Evolutionary conservation across 2,888 invertebrate species (phyloP).

Genomic region (Neria commutata): DNA sequence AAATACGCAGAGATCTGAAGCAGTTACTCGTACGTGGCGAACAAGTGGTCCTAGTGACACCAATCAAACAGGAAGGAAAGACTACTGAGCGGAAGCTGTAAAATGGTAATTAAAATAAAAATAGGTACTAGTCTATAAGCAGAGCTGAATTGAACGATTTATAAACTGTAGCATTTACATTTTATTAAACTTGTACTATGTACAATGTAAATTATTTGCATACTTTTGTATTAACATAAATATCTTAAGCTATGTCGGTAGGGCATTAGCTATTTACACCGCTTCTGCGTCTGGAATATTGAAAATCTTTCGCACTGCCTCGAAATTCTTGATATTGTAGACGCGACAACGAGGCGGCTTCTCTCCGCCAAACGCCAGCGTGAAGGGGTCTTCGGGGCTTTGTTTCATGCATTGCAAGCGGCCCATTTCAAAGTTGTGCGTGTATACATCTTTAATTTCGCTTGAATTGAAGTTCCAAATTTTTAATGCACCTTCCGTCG

Average conservation of each 20-base stretch:
- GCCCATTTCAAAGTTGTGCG: conserved; percentile 71
- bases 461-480: conserved; percentile 74
- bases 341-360: conserved; percentile 77
- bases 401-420: conserved; percentile 73
- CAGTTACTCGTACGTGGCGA: conserved; percentile 79
- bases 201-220: too few relatives aligned
- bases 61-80: background rate
- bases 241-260: too few relatives aligned
- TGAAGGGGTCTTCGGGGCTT: conserved; percentile 82
- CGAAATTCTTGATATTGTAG: conserved; percentile 59
- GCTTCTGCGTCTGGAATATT: conserved; percentile 47
- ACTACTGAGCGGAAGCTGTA: background rate
- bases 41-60: conserved; percentile 69
- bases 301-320: conserved; percentile 54
- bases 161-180: too few relatives aligned
- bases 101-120: background rate
- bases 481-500: conserved; percentile 82
- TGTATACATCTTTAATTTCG: conserved; percentile 51
- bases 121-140: background rate
- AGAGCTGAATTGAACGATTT: too few relatives aligned
- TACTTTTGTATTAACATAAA: too few relatives aligned
- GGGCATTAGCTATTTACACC: too few relatives aligned
- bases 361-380: conserved; percentile 85
- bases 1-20: conserved; percentile 71
- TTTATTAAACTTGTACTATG: too few relatives aligned